These are phyloP conservation scores for Ctena decussata DNA, from an alignment of 2,888 invertebrate genomes.

Conservation along the genomic window DNA sequence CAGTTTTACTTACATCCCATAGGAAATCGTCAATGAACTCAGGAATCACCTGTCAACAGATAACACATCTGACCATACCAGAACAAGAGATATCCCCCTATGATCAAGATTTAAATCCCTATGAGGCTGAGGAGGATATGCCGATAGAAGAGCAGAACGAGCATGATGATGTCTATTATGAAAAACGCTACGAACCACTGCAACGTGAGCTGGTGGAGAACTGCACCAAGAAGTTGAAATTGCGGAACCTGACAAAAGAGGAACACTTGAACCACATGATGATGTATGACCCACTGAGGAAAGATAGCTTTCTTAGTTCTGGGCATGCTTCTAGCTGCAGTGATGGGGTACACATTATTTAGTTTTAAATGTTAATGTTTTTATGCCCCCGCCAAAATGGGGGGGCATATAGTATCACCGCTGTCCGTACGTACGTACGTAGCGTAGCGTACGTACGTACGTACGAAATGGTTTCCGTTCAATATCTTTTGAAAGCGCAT, in stretches of 20 bases:
- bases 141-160: not conserved
- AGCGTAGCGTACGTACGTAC: no score
- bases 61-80: not conserved
- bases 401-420: no score
- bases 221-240: not conserved
- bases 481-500: no score
- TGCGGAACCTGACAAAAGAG: not conserved
- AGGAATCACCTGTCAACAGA: not conserved
- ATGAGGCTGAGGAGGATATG: no score
- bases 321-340: not conserved
- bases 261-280: not conserved
- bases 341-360: not conserved
- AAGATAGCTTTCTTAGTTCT: not conserved
- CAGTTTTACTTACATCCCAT: no score
- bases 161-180: constrained; percentile 2
- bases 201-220: not conserved
- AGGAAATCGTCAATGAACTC: no score
- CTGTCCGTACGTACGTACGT: no score
- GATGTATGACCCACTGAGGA: not conserved
- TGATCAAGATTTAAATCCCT: no score
- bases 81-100: not conserved
- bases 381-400: no score
- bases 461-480: no score
- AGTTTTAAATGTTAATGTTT: no score
- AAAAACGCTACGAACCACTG: not conserved